Evolutionary conservation across 1,140 invertebrate genomes (phyloP), one percentile per base, ranked within the genome.

Genomic region (Hormaphis cornu): DNA sequence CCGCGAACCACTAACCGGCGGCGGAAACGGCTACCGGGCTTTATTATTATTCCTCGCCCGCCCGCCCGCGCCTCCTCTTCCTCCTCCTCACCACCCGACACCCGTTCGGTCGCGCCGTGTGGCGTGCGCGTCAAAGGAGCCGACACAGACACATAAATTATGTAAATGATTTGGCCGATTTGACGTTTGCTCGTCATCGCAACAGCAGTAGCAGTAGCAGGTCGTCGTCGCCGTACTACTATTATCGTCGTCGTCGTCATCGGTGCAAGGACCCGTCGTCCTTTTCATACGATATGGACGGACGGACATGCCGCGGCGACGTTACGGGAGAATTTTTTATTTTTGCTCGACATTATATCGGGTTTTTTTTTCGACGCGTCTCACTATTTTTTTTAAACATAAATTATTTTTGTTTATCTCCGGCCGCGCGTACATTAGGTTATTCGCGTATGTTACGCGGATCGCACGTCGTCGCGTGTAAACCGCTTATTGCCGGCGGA

Each of bases 81-180:
- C 50, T 4, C 56, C 56, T 3, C 37, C 22, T 22, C 56, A 16
- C 3, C 35, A 6, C 20, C n/a, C n/a, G n/a, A n/a, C n/a, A n/a
- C n/a, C n/a, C n/a, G n/a, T n/a, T n/a, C n/a, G n/a, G n/a, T n/a
- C n/a, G n/a, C n/a, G n/a, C n/a, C n/a, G n/a, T n/a, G n/a, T n/a
- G n/a, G 35, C 6, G 35, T 9, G n/a, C 35, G 22, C 22, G 59
- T 66, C 59, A 66, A 66, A 66, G 59, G 18, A 66, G 28, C 59
- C 59, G 59, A 33, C 59, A 48, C 59, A 66, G 59, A 66, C 59
- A 66, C 59, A 66, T 66, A 66, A 66, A 66, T 66, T 66, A 66
- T 66, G 59, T 46, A 66, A 66, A 66, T 66, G 59, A 48, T 66
- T 48, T 28, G 14, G 59, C 59, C 48, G 42, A 66, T 66, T 66